phyloP scores from a whole-genome alignment of 2,888 invertebrate species.

The Plemyria rubiginata region DNA sequence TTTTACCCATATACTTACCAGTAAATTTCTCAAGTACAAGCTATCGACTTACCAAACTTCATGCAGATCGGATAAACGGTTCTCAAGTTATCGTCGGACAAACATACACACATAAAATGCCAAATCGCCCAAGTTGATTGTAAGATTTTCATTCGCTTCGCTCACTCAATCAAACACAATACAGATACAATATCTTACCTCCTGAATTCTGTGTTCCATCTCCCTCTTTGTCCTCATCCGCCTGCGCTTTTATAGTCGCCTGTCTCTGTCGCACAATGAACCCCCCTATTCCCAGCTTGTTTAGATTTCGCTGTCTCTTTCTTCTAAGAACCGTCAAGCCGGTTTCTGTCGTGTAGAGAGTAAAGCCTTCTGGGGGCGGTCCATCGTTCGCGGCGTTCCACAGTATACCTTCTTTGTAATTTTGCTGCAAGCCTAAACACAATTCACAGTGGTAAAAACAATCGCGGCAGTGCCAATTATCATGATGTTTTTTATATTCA shows the following conservation, averaged over 20 bases:
- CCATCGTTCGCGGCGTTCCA: conserved; percentile 91
- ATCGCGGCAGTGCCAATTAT: background rate
- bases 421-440: conserved; percentile 26
- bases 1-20: too few relatives aligned
- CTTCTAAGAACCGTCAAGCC: conserved; percentile 92
- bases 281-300: conserved; percentile 95
- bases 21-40: too few relatives aligned
- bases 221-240: conserved; percentile 69
- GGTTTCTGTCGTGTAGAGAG: conserved; percentile 91
- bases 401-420: conserved; percentile 92
- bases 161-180: too few relatives aligned
- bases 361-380: conserved; percentile 93
- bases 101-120: too few relatives aligned
- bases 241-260: conserved; percentile 65
- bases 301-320: conserved; percentile 94
- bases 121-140: too few relatives aligned
- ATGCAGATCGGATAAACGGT: too few relatives aligned
- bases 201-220: conserved; percentile 67
- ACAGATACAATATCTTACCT: conserved; percentile 50
- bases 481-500: background rate
- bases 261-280: conserved; percentile 92
- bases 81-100: too few relatives aligned
- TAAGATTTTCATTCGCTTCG: too few relatives aligned
- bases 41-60: too few relatives aligned
- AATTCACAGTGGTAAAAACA: background rate